phyloP scores from a whole-genome alignment of 1,140 invertebrate species.

The Platyura marginata region DNA sequence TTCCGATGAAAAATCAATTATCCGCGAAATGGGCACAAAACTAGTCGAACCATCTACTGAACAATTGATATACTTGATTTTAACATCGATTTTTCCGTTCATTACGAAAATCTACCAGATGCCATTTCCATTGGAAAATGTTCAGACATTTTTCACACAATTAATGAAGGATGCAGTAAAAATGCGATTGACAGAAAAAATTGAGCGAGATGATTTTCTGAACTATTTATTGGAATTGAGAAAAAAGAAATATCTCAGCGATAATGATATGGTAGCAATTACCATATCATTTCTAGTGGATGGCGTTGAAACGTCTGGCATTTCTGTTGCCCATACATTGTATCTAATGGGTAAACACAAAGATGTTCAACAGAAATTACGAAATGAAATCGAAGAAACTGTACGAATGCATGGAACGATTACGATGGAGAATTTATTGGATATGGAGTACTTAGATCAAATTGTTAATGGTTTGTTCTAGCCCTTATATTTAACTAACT shows the following conservation, averaged over 20 bases:
- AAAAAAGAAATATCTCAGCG: slow-evolving; percentile 12
- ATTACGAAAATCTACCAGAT: slow-evolving; percentile 8
- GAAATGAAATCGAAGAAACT: not conserved
- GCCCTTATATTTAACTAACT: not conserved
- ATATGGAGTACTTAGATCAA: not conserved
- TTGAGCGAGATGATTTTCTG: slow-evolving; percentile 17
- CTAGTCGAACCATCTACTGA: slow-evolving; percentile 11
- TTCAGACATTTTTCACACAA: slow-evolving; percentile 16
- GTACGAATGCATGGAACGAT: not conserved
- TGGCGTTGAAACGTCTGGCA: slow-evolving; percentile 16
- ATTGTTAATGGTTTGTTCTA: not conserved
- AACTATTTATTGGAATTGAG: slow-evolving; percentile 20
- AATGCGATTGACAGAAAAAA: slow-evolving; percentile 8
- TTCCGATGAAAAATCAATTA: slow-evolving; percentile 8
- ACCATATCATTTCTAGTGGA: slow-evolving; percentile 12
- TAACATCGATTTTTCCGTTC: slow-evolving; percentile 8
- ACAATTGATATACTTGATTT: slow-evolving; percentile 8
- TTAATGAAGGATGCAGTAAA: slow-evolving; percentile 15
- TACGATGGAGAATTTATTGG: not conserved
- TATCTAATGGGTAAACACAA: not conserved
- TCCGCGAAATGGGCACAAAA: slow-evolving; percentile 10
- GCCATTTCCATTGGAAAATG: slow-evolving; percentile 9
- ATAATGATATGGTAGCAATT: slow-evolving; percentile 7
- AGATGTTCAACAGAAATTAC: not conserved
- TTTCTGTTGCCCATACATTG: not conserved